Base-by-base conservation (phyloP, 2,113 vertebrate species). In the Scytalopus superciliaris region DNA sequence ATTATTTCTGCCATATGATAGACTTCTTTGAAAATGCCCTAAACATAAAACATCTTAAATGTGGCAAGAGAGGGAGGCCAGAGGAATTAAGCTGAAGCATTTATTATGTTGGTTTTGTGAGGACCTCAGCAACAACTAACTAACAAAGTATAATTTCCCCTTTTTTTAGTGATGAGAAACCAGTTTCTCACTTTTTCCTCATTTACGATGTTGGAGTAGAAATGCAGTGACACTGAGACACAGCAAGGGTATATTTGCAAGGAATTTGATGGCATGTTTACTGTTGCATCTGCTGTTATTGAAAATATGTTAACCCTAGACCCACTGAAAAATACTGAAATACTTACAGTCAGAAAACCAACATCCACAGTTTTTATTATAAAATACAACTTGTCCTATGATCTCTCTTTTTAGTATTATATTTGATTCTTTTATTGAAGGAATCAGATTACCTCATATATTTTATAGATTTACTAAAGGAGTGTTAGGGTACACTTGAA, bases 341-440 rank as follows among this genome's bases (percentile, higher is more conserved):
- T 39, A 56, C 2, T 44, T 76, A 37, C 0, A 67, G n/a, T 42
- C 4, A 31, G 12, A 69, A 56, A 47, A 18, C 0, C 0, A 0
- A 5, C 7, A 30, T 68, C 14, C 13, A 19, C 33, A 44, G 4
- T 7, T 84, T 49, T 44, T 52, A 6, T 40, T 64, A 31, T 28
- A 21, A 60, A 55, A 55, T 56, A 19, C 9, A 87, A 35, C 5
- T 75, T 81, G 15, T 72, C 39, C 16, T 75, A 23, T 19, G 5
- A 33, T 35, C 4, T 70, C 7, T 76, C 10, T 60, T 64, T 47
- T 25, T 3, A 52, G 7, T 30, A 35, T 17, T 4, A 1, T 8
- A 67, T 88, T 66, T 60, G 1, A 57, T 92, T 59, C 5, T 63
- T 63, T 45, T 52, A 24, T 27, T 68, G 18, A 8, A 52, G 2